Evolutionary conservation across 1,140 invertebrate species (phyloP), one percentile per base, ranked within the genome.

Genomic region (Pseudomyrmex flavicornis): DNA sequence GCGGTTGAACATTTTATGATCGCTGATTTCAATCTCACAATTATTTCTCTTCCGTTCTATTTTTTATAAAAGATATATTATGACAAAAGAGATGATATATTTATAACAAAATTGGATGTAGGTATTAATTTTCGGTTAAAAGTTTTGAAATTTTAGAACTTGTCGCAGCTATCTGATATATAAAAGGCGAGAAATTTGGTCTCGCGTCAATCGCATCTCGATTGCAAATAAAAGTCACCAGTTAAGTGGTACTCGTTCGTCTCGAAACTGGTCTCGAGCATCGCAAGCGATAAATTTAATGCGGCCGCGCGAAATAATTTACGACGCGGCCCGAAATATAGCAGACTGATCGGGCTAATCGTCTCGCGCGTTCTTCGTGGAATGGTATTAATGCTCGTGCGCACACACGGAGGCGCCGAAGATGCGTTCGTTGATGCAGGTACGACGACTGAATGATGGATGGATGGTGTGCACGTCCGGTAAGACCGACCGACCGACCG

Each of bases 371-470:
- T 88, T 85, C 83, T 88, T 84, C 83, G 80, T 85, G 85, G 90
- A 87, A 89, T 84, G 85, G 86, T 91, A 90, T 91, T 90, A 91
- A 90, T 90, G 84, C 79, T 72, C 35, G 74, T 59, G 74, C 69
- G 79, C 77, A 85, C 77, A 85, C 74, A 84, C 84, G 75, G 72
- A 86, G 85, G 88, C 84, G 87, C 82, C 87, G 88, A 88, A 89
- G 88, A 90, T 87, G 90, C 86, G 86, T 85, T 68, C 88, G 85
- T 26, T 77, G 88, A 84, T 83, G 85, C 82, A 90, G 90, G 88
- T 86, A 91, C 90, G 89, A 91, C 89, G 90, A 91, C 88, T 89
- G 88, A 88, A 93, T 92, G 92, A 93, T 93, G 91, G 92, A 94
- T 92, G 92, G 85, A 91, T 63, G 85, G 76, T 69, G 61, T 74